These are phyloP conservation scores for Sinotaia quadrata DNA, from an alignment of 2,888 invertebrate species.

Conservation along the genomic window DNA sequence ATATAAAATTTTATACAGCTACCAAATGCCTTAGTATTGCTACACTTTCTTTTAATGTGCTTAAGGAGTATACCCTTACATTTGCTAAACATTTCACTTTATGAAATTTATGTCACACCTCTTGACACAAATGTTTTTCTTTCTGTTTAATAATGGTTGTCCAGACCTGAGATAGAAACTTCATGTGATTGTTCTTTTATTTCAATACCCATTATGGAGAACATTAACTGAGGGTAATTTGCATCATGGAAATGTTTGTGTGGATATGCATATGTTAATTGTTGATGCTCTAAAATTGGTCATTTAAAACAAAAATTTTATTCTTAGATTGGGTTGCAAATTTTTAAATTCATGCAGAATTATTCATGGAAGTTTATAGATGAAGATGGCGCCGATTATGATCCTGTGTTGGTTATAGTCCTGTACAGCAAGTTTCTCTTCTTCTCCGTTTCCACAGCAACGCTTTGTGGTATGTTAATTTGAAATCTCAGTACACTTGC, in stretches of 20 bases:
- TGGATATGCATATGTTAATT: background rate
- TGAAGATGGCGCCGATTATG: constrained; percentile 39
- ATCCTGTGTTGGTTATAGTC: constrained; percentile 48
- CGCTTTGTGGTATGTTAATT: constrained; percentile 54
- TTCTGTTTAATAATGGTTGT: no score
- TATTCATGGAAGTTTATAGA: constrained; percentile 57
- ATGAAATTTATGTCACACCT: no score
- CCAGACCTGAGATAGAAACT: no score
- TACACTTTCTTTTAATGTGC: no score
- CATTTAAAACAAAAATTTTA: background rate
- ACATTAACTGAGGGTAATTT: no score
- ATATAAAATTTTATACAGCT: no score
- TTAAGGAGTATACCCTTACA: no score
- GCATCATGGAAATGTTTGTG: background rate
- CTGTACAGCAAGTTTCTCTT: constrained; percentile 56
- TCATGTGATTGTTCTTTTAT: no score
- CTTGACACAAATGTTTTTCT: no score
- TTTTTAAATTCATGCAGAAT: constrained; percentile 39
- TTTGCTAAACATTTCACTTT: no score
- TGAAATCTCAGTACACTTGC: background rate
- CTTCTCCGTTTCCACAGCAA: constrained; percentile 62
- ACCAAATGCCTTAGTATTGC: no score
- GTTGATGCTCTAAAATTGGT: background rate
- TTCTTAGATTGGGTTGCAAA: background rate
- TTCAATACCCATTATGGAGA: no score